These are phyloP conservation scores for Tipula helvola DNA, from an alignment of 2,888 invertebrate genomes.

Conservation along the genomic window DNA sequence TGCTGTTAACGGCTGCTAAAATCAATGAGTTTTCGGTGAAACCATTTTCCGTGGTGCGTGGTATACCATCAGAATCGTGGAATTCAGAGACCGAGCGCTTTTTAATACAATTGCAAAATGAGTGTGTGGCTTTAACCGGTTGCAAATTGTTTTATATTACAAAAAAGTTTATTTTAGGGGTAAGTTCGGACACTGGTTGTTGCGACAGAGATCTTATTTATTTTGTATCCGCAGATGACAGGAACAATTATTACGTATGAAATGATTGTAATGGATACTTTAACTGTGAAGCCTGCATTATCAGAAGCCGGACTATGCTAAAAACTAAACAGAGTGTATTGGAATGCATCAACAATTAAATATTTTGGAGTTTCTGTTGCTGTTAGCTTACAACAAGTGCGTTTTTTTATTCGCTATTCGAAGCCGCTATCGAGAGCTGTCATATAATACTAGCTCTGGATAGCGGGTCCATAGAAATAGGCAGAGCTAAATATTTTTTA, in stretches of 20 bases:
- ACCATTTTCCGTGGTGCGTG: conserved; percentile 38
- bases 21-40: conserved; percentile 40
- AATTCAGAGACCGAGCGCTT: conserved; percentile 20
- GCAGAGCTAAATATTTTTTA: too few relatives aligned
- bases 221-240: not conserved
- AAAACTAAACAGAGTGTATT: not conserved
- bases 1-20: conserved; percentile 40
- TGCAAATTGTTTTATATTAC: not conserved
- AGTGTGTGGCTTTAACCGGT: not conserved
- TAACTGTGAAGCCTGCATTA: not conserved
- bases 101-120: not conserved
- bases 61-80: conserved; percentile 29
- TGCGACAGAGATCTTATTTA: not conserved
- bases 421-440: too few relatives aligned
- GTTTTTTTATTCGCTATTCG: too few relatives aligned
- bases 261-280: not conserved
- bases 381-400: too few relatives aligned
- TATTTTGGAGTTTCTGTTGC: too few relatives aligned
- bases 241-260: not conserved
- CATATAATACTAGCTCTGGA: too few relatives aligned
- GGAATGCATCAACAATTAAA: too few relatives aligned
- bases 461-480: too few relatives aligned
- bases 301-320: not conserved
- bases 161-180: not conserved
- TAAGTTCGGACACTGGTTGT: not conserved